Evolutionary conservation across 1,140 invertebrate genomes (phyloP).

Genomic region (Leptonema lineaticorne): DNA sequence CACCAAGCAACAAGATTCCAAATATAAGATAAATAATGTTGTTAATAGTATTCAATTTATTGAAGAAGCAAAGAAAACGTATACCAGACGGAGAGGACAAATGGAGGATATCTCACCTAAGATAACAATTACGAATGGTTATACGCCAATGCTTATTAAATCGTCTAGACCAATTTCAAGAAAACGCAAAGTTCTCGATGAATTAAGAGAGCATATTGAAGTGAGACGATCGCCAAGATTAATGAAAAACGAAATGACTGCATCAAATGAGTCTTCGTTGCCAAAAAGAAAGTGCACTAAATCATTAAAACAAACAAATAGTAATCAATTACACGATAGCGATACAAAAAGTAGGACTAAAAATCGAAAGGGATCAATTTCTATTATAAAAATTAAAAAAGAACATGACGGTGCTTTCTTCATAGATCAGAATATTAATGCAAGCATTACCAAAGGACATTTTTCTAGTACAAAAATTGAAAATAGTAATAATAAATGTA

Average conservation of each 20-base stretch:
- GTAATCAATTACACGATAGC: too few relatives aligned
- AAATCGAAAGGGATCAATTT: background rate
- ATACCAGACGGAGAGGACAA: conserved; percentile 30
- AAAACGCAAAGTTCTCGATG: background rate
- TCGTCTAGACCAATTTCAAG: background rate
- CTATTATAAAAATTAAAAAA: background rate
- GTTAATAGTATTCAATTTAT: conserved; percentile 11
- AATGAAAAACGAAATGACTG: background rate
- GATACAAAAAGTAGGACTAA: background rate
- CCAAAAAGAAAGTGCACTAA: background rate
- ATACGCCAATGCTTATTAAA: background rate
- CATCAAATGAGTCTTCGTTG: background rate
- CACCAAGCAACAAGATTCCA: background rate
- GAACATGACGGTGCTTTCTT: background rate
- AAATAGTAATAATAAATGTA: background rate
- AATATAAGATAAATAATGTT: background rate
- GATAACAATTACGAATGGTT: background rate
- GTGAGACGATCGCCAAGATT: background rate
- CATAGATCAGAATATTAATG: background rate
- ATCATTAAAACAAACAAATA: too few relatives aligned
- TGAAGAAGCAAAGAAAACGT: conserved; percentile 30
- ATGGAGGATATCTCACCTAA: conserved; percentile 7
- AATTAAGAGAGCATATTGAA: background rate
- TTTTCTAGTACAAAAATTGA: background rate
- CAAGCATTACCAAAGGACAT: background rate